Base-by-base conservation (phyloP, 2,888 invertebrate species). In the Cryptus viduatorius region DNA sequence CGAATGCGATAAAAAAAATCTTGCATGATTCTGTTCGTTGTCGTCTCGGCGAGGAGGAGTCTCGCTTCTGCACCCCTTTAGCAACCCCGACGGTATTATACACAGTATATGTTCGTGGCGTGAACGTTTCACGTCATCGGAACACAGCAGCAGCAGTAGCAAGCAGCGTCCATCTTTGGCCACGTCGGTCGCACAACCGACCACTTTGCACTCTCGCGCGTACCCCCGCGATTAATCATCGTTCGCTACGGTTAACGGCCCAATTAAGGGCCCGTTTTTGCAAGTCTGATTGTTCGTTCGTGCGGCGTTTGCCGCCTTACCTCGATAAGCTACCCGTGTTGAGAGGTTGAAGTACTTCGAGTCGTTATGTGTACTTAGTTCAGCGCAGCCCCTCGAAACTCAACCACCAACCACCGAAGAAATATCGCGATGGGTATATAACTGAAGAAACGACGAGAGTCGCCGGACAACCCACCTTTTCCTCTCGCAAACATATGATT, bases 271-370 rank as follows among this genome's bases (percentile, higher is more conserved):
- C 65, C 86, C 88, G 88, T 88, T 91, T 91, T 91, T 90, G 91
- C 91, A 91, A 91, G 91, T 91, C 91, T 90, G 91, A 91, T 91
- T 91, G 92, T 91, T 87, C 86, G 84, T 87, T 84, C 87, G 87
- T 86, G 86, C 83, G 83, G 86, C 79, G 69, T 82, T 84, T 83
- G 75, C 76, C 37, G 76, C 14, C 79, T 76, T 79, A 29, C 59
- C 37, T 46, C 67, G 31, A 37, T 37, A 37, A 19, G 67, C 85
- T 81, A 85, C 85, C 37, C 83, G 83, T 81, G 59, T 77, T 64
- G 50, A 53, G 77, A 77, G 44, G 37, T 37, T 37, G 37, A 61
- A n/a, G 19, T 19, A 29, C 24, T 61, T 71, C 69, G 69, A 67
- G 81, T 86, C 78, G 82, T 86, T 84, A 86, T 73, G 85, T 85